Percentiles rank a stretch among this genome's conserved stretches.
These are phyloP conservation scores for Anabacerthia variegaticeps DNA, from an alignment of 2,797 vertebrate genomes.

Conservation along the genomic window DNA sequence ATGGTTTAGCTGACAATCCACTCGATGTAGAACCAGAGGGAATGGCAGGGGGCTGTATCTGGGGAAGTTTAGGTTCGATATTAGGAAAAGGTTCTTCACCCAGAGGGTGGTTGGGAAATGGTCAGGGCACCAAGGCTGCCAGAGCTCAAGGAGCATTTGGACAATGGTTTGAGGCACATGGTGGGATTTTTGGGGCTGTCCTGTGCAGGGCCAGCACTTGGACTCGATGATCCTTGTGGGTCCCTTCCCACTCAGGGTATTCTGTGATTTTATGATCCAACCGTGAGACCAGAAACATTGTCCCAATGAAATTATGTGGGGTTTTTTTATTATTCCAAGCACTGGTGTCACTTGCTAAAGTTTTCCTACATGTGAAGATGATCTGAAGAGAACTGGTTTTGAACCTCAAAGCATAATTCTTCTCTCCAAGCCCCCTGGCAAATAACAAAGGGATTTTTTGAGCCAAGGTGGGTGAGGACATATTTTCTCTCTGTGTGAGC, in stretches of 20 bases:
- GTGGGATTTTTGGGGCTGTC: neutral
- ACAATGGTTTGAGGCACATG: neutral
- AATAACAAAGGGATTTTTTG: neutral
- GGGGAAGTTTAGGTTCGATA: neutral
- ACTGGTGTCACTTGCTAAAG: neutral
- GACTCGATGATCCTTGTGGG: neutral
- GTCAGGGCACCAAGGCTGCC: neutral
- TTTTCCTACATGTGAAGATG: neutral
- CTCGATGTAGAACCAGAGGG: neutral
- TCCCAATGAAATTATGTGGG: neutral
- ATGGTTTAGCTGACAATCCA: neutral
- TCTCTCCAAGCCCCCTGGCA: neutral
- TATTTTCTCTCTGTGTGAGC: neutral
- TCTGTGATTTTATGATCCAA: neutral
- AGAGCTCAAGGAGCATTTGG: neutral
- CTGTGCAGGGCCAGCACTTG: neutral
- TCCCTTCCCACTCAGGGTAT: neutral
- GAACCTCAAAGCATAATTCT: neutral
- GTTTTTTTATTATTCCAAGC: neutral
- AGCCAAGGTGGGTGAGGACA: accelerated
- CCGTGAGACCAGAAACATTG: neutral
- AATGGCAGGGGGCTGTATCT: neutral
- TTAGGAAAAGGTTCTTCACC: neutral
- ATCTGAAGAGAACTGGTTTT: neutral
- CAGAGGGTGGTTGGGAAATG: neutral